These are phyloP conservation scores for Dysidea cf. avara DNA, from an alignment of 37 sponge, comb jelly and placozoan genomes.

Conservation along the genomic window DNA sequence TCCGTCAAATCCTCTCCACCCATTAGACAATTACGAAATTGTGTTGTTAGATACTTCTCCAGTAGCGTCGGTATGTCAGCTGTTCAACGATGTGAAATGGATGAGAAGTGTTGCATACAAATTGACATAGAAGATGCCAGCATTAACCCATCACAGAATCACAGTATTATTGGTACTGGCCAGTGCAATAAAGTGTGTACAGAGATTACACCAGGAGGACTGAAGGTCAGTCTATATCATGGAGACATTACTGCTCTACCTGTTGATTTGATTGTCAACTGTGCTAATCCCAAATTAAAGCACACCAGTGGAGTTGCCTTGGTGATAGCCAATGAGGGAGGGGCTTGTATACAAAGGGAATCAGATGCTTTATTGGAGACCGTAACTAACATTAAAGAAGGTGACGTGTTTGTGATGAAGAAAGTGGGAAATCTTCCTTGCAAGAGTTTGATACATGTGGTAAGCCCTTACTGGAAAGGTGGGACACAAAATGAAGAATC, in stretches of 20 bases:
- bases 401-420: conserved; percentile 39
- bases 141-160: not conserved
- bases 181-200: conserved; percentile 9
- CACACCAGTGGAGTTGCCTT: conserved; percentile 63
- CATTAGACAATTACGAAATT: conserved; percentile 11
- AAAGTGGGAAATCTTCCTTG: conserved; percentile 43
- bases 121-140: not conserved
- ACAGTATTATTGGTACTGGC: not conserved
- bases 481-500: conserved; percentile 9
- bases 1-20: not conserved
- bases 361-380: conserved; percentile 11
- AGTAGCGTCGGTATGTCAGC: not conserved
- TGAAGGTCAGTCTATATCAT: conserved; percentile 22
- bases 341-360: conserved; percentile 40
- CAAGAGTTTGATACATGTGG: conserved; percentile 64
- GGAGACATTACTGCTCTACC: conserved; percentile 65
- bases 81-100: conserved; percentile 15
- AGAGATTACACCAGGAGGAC: conserved; percentile 11
- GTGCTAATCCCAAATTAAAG: conserved; percentile 54
- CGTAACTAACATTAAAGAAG: conserved; percentile 21
- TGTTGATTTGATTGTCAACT: conserved; percentile 73
- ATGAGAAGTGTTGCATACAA: conserved; percentile 24
- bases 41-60: conserved; percentile 31
- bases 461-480: conserved; percentile 46
- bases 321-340: conserved; percentile 49